Evolutionary conservation across 2,888 invertebrate species (phyloP).

Genomic region (Hypsopygia costalis): DNA sequence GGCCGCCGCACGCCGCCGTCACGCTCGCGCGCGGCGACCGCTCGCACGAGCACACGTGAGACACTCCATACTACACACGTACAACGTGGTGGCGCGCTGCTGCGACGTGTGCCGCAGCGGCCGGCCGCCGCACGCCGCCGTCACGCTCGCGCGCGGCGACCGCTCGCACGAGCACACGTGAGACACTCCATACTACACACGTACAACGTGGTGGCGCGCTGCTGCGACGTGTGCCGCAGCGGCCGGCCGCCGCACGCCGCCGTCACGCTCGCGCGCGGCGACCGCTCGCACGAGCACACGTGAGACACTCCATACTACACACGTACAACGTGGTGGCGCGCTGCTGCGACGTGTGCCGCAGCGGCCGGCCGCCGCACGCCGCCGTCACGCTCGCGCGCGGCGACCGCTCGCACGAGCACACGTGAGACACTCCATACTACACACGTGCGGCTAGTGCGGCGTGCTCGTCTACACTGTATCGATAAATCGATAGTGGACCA

Average conservation of each 20-base stretch:
- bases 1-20: slow-evolving; percentile 86
- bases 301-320: slow-evolving; percentile 20
- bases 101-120: slow-evolving; percentile 92
- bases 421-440: slow-evolving; percentile 1
- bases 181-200: slow-evolving; percentile 70
- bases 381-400: slow-evolving; percentile 84
- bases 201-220: slow-evolving; percentile 89
- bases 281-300: slow-evolving; percentile 23
- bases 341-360: slow-evolving; percentile 91
- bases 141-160: slow-evolving; percentile 82
- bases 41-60: slow-evolving; percentile 16
- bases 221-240: slow-evolving; percentile 91
- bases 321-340: slow-evolving; percentile 91
- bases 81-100: slow-evolving; percentile 88
- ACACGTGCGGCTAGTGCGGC: slow-evolving; percentile 90
- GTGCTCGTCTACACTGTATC: too few species aligned
- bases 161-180: slow-evolving; percentile 19
- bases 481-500: too few species aligned
- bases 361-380: slow-evolving; percentile 85
- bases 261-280: slow-evolving; percentile 83
- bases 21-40: slow-evolving; percentile 80
- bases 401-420: slow-evolving; percentile 24
- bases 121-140: slow-evolving; percentile 85
- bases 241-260: slow-evolving; percentile 86
- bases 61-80: slow-evolving; percentile 81